Evolutionary conservation across 2,113 vertebrate species (phyloP).

Genomic region (Mugil cephalus): DNA sequence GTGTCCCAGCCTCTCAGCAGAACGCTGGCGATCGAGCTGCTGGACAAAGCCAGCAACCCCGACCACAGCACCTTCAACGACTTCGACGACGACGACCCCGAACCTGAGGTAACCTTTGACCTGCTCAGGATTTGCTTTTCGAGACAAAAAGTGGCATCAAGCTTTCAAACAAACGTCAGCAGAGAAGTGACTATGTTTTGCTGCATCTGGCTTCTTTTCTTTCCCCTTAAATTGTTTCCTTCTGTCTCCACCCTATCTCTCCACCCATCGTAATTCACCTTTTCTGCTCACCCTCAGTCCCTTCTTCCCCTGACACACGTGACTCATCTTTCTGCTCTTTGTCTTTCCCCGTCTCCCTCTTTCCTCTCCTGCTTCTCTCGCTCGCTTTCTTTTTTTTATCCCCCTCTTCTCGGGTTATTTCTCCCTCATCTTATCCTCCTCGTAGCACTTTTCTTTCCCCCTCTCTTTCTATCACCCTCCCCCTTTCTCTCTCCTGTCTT

Average conservation of each 20-base stretch:
- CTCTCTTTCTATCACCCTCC: background rate
- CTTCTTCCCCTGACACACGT: slow-evolving; percentile 3
- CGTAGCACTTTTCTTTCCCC: slow-evolving; percentile 51
- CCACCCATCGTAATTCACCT: background rate
- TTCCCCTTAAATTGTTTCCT: slow-evolving; percentile 15
- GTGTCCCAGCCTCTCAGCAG: slow-evolving; percentile 95
- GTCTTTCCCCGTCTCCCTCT: slow-evolving; percentile 18
- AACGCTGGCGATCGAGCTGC: slow-evolving; percentile 94
- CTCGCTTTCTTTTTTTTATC: background rate
- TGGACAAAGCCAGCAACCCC: slow-evolving; percentile 98
- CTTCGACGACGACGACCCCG: slow-evolving; percentile 97
- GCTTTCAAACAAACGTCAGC: background rate
- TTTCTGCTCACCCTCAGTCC: slow-evolving; percentile 18
- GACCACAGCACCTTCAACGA: slow-evolving; percentile 95
- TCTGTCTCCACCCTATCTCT: slow-evolving; percentile 27
- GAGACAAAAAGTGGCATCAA: background rate
- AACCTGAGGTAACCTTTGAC: slow-evolving; percentile 86
- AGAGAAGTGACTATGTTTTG: slow-evolving; percentile 24
- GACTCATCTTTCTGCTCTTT: slow-evolving; percentile 57
- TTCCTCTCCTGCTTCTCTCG: background rate
- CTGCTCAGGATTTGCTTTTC: background rate
- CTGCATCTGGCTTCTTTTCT: slow-evolving; percentile 19
- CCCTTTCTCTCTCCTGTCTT: slow-evolving; percentile 13
- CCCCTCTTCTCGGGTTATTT: slow-evolving; percentile 1
- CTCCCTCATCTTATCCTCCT: slow-evolving; percentile 29